Conservation (phyloP, 2,888 invertebrate species). For the Glaucopsyche alexis region DNA sequence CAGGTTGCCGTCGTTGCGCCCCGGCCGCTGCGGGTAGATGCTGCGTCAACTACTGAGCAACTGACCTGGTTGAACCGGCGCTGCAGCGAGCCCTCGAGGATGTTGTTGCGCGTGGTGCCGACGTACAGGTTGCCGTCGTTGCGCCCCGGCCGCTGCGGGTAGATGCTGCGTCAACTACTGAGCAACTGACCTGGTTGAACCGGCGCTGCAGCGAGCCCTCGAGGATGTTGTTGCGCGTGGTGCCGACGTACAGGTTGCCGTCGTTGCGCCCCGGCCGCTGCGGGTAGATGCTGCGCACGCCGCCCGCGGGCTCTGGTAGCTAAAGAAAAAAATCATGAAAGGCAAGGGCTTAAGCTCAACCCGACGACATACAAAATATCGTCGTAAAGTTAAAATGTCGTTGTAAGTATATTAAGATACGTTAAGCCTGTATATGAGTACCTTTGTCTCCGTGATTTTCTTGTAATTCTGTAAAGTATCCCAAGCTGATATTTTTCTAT, state of each 20-base stretch:
- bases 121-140: slow-evolving; percentile 95
- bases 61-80: slow-evolving; percentile 89
- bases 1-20: slow-evolving; percentile 92
- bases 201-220: slow-evolving; percentile 94
- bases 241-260: slow-evolving; percentile 94
- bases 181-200: slow-evolving; percentile 84
- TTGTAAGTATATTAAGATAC: too few relatives aligned
- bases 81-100: slow-evolving; percentile 94
- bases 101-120: slow-evolving; percentile 93
- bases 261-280: slow-evolving; percentile 93
- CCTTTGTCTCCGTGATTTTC: slow-evolving; percentile 93
- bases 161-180: too few relatives aligned
- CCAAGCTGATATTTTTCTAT: slow-evolving; percentile 95
- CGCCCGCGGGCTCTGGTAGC: slow-evolving; percentile 93
- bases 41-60: too few relatives aligned
- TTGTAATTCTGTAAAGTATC: slow-evolving; percentile 94
- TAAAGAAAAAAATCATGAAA: slow-evolving; percentile 51
- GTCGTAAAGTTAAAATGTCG: too few relatives aligned
- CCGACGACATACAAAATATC: too few relatives aligned
- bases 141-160: slow-evolving; percentile 91
- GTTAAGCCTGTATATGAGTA: slow-evolving; percentile 48
- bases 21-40: slow-evolving; percentile 92
- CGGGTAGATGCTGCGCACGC: slow-evolving; percentile 91
- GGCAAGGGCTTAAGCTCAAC: too few relatives aligned
- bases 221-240: slow-evolving; percentile 92